A percentile compares a stretch with the other conserved stretches of the same genome.
Evolutionary conservation across 2,113 vertebrate species (phyloP).

Genomic region (Caretta caretta): DNA sequence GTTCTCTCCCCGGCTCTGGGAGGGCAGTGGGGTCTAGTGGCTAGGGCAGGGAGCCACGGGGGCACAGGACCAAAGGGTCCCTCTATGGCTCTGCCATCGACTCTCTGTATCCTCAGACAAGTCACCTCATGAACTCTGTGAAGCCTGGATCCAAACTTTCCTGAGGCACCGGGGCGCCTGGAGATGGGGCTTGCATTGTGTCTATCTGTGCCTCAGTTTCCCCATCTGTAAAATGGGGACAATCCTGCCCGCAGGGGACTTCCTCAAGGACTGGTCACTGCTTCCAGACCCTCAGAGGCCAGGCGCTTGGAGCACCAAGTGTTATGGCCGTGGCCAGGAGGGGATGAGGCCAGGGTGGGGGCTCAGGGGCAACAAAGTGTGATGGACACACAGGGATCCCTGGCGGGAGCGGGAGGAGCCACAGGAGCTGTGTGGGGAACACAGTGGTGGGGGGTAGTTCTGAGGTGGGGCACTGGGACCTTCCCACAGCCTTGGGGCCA

Average conservation of each 20-base stretch:
- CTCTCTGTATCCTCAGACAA: not conserved
- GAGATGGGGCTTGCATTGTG: not conserved
- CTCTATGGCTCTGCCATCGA: not conserved
- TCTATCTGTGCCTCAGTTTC: not conserved
- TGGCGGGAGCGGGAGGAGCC: no score
- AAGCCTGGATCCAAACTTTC: not conserved
- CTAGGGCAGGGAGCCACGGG: not conserved
- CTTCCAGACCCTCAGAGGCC: not conserved
- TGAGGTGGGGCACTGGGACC: not conserved
- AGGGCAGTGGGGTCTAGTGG: not conserved
- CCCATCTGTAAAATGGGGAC: not conserved
- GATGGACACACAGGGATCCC: not conserved
- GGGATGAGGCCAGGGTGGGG: not conserved
- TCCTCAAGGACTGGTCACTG: not conserved
- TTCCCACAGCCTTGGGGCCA: not conserved
- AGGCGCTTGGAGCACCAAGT: not conserved
- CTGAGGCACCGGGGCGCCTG: not conserved
- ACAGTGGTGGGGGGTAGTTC: not conserved
- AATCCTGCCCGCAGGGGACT: not conserved
- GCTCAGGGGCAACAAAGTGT: not conserved
- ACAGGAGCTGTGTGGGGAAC: not conserved
- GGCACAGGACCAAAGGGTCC: not conserved
- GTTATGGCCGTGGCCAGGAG: not conserved
- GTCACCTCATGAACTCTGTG: not conserved
- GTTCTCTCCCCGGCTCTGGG: not conserved